Evolutionary conservation across 1,140 invertebrate species (phyloP).

Genomic region (Geopemphigus sp.): DNA sequence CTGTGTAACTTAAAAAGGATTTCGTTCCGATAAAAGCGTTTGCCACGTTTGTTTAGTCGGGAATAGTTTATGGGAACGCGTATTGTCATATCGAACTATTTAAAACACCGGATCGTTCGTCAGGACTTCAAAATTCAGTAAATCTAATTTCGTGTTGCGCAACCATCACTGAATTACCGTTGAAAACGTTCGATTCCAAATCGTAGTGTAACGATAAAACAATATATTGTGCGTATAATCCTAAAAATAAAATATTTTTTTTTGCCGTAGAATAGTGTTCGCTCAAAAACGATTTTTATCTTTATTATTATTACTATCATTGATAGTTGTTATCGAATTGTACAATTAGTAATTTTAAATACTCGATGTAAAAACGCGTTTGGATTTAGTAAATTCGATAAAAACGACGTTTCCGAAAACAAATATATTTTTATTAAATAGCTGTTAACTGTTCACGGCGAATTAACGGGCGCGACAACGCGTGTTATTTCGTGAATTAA

Average conservation of each 20-base stretch:
- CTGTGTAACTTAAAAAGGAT: background rate
- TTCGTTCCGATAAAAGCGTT: background rate
- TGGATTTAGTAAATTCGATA: no score
- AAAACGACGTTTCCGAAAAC: background rate
- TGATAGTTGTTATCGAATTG: no score
- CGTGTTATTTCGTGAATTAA: constrained; percentile 10
- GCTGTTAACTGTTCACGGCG: background rate
- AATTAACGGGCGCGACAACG: background rate
- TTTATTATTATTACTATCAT: no score
- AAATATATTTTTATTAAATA: background rate
- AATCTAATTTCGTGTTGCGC: background rate
- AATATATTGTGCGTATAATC: no score
- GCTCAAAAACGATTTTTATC: no score
- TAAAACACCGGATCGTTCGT: background rate
- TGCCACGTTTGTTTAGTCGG: background rate
- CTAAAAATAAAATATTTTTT: no score
- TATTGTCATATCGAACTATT: background rate
- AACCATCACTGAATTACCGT: background rate
- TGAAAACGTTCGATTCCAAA: background rate
- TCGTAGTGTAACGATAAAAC: background rate
- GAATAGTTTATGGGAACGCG: background rate
- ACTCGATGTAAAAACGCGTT: no score
- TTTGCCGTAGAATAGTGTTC: no score
- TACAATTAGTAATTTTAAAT: no score
- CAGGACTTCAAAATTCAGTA: no score